phyloP scores from a whole-genome alignment of 2,888 invertebrate genomes.

The Gastrophysa polygoni region DNA sequence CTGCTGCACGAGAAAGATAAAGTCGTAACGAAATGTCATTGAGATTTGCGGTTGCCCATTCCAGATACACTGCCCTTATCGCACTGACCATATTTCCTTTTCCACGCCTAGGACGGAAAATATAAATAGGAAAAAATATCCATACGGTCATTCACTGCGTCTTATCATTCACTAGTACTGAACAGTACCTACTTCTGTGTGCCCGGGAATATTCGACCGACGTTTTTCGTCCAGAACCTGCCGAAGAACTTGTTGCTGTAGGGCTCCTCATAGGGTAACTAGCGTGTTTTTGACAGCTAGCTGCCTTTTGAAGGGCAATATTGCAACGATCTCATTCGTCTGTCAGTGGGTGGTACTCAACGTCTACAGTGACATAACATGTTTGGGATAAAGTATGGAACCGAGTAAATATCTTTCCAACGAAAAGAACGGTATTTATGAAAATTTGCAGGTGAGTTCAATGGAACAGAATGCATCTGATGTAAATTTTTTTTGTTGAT shows the following conservation, averaged over 20 bases:
- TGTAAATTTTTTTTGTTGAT: too few relatives aligned
- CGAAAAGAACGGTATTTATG: too few relatives aligned
- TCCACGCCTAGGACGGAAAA: slow-evolving; percentile 31
- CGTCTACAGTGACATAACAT: too few relatives aligned
- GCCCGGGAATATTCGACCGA: not conserved
- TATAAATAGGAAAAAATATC: slow-evolving; percentile 33
- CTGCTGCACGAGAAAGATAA: slow-evolving; percentile 9
- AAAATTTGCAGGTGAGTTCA: too few relatives aligned
- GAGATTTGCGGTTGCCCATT: slow-evolving; percentile 21
- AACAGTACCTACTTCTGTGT: not conserved
- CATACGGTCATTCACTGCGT: slow-evolving; percentile 8
- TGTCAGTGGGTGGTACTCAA: too few relatives aligned
- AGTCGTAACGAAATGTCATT: slow-evolving; percentile 2
- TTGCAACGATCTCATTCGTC: slow-evolving; percentile 46
- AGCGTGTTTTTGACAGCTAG: slow-evolving; percentile 57
- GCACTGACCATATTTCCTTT: slow-evolving; percentile 34
- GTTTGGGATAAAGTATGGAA: too few relatives aligned
- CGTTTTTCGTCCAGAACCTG: slow-evolving; percentile 1
- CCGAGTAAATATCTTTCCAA: too few relatives aligned
- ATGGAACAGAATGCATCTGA: too few relatives aligned
- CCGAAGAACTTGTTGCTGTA: slow-evolving; percentile 49
- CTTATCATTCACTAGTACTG: not conserved
- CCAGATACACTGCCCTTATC: slow-evolving; percentile 36
- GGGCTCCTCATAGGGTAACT: slow-evolving; percentile 62
- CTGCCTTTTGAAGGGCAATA: slow-evolving; percentile 64